Percentiles rank a stretch among this genome's conserved stretches.
Conservation (phyloP, 1,140 invertebrate species). For the Melipona quadrifasciata region DNA sequence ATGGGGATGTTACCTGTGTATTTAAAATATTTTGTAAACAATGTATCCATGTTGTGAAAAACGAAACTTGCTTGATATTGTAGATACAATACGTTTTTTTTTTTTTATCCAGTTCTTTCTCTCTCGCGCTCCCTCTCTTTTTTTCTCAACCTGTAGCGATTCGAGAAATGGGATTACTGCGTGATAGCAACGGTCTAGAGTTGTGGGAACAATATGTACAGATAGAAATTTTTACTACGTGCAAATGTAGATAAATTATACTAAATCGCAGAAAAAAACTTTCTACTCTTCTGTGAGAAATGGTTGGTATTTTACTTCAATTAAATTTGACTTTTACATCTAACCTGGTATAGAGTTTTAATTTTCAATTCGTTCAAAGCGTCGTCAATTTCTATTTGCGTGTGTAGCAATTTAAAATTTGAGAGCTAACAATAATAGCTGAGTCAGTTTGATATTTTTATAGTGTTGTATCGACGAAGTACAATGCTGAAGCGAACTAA, state of each 20-base stretch:
- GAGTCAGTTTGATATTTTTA: no score
- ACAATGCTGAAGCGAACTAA: no score
- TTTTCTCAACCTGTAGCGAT: background rate
- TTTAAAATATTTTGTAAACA: constrained; percentile 8
- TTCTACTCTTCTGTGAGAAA: background rate
- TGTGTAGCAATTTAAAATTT: background rate
- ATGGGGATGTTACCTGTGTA: background rate
- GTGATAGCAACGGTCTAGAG: background rate
- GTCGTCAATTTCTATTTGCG: background rate
- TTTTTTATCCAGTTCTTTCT: background rate
- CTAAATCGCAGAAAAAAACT: background rate
- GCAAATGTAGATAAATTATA: background rate
- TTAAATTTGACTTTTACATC: background rate
- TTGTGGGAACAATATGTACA: background rate
- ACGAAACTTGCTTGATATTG: constrained; percentile 1
- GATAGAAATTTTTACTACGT: background rate
- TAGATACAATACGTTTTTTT: background rate
- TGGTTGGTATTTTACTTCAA: background rate
- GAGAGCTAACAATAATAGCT: no score
- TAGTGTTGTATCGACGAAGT: no score
- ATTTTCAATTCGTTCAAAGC: background rate
- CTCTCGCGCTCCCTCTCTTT: background rate
- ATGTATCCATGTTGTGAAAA: background rate
- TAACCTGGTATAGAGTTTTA: background rate
- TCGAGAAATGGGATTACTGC: background rate